Base-by-base conservation (phyloP, 1,140 invertebrate genomes). In the Nasonia giraulti region DNA sequence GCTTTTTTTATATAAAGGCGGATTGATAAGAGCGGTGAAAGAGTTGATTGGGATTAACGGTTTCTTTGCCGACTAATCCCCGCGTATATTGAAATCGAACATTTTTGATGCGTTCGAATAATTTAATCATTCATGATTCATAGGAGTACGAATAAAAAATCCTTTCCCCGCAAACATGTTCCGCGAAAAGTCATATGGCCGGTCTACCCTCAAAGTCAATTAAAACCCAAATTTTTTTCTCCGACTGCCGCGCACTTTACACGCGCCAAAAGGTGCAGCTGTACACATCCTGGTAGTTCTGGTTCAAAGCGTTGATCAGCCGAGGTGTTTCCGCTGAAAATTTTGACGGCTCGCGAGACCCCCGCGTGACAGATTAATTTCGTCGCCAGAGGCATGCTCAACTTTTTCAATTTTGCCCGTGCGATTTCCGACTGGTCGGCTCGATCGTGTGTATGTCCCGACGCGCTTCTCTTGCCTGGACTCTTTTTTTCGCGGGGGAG, bases 331-430 rank as follows among this genome's bases (percentile, higher is more conserved):
- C 20, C 69, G 37, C 47, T 44, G 23, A 81, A 82, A 75, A 75
- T 75, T 82, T 82, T 75, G 80, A 82, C 80, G 68, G 62, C 47
- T 12, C 77, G 14, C 62, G 31, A 31, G 23, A 44, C 66, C 17
- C 68, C 4, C 40, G 27, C 55, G 80, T 82, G 80, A 82, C 80
- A 75, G 80, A 74, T 82, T 82, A 82, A 82, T 82, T 82, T 82
- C 33, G 69, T 50, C 80, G 71, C 80, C 62, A 20, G 80, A 74
- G 47, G 47, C 23, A 23, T 33, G 66, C 12, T 74, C 47, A 82
- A 82, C 80, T 82, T 82, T 82, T 82, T 50, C 80, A 82, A 82
- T 82, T 82, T 82, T 82, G 71, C 31, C 71, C 47, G 47, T 62
- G 80, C 80, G 71, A 62, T 75, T 55, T 75, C 50, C 50, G 33